Evolutionary conservation across 2,888 invertebrate genomes (phyloP).

Genomic region (Adineta ricciae): DNA sequence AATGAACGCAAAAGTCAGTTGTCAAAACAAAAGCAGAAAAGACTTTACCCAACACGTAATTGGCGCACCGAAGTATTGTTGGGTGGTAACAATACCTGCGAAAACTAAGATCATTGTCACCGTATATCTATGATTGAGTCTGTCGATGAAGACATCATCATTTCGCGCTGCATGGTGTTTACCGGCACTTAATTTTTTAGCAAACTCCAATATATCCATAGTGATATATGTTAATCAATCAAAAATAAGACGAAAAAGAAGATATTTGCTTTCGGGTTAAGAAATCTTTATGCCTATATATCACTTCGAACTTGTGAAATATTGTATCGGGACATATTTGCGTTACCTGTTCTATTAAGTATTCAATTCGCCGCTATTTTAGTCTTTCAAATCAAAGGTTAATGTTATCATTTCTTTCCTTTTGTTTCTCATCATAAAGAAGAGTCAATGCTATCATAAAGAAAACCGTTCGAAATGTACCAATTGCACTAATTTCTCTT

Average conservation of each 20-base stretch:
- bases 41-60: slow-evolving; percentile 9
- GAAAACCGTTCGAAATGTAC: no score
- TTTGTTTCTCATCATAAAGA: not conserved
- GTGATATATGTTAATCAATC: not conserved
- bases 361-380: no score
- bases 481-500: not conserved
- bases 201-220: not conserved
- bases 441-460: not conserved
- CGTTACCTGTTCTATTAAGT: no score
- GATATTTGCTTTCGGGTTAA: no score
- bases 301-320: no score
- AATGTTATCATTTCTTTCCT: not conserved
- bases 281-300: no score
- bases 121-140: slow-evolving; percentile 33
- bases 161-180: slow-evolving; percentile 22
- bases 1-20: not conserved
- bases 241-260: not conserved
- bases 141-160: slow-evolving; percentile 33
- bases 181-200: not conserved
- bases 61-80: not conserved
- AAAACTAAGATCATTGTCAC: slow-evolving; percentile 21
- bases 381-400: not conserved
- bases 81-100: slow-evolving; percentile 5
- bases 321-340: no score
- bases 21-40: not conserved